Percentiles rank a stretch among this genome's conserved stretches.
Conservation (phyloP, 2,797 vertebrate species). For the Tragopan temminckii region DNA sequence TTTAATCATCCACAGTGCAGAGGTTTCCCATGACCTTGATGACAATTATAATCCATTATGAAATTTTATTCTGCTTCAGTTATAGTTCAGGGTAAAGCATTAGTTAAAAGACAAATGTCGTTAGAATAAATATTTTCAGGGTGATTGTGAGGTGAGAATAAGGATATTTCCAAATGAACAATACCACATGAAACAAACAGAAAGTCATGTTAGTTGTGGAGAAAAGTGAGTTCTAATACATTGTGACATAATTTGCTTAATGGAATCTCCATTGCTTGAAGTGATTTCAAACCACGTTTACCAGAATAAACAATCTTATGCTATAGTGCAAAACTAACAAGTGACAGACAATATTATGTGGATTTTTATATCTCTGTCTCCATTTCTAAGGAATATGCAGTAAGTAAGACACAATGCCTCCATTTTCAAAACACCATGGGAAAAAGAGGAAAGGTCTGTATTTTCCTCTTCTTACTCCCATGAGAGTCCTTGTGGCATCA, state of each 20-base stretch:
- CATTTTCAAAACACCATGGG: background rate
- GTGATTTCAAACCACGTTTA: background rate
- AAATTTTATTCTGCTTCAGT: background rate
- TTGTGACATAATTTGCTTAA: background rate
- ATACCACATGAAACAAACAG: background rate
- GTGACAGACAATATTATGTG: background rate
- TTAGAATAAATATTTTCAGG: background rate
- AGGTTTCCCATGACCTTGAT: background rate
- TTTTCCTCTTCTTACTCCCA: background rate
- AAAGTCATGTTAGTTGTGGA: background rate
- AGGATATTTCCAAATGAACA: background rate
- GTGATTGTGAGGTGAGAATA: background rate
- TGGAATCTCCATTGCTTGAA: background rate
- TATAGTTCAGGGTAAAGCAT: background rate
- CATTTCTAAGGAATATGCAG: background rate
- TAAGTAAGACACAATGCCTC: background rate
- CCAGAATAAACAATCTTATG: background rate
- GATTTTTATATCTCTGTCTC: background rate
- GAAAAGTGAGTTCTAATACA: background rate
- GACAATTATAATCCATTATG: background rate
- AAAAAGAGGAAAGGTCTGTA: background rate
- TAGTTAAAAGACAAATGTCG: background rate
- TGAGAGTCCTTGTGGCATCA: background rate
- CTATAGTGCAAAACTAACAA: background rate
- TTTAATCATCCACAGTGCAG: background rate